Conservation (phyloP, 2,113 vertebrate genomes). For the Entomyzon cyanotis region DNA sequence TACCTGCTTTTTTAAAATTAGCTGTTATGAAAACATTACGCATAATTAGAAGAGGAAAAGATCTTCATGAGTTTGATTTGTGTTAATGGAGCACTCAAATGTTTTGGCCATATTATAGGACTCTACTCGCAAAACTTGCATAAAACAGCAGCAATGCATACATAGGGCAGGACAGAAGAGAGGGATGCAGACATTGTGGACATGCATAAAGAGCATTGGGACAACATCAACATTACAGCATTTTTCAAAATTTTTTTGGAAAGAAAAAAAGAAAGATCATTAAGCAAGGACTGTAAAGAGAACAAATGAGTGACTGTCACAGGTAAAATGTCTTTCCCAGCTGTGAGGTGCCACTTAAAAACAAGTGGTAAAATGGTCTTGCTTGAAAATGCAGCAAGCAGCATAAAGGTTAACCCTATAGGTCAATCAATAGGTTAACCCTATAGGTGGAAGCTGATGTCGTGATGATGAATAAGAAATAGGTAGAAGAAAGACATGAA, state of each 20-base stretch:
- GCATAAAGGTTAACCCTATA: neutral
- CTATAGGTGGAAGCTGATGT: neutral
- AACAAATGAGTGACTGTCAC: neutral
- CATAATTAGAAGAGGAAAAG: neutral
- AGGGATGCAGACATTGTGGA: neutral
- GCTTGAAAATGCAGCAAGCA: neutral
- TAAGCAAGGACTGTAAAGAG: neutral
- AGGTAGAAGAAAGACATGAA: neutral
- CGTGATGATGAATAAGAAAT: neutral
- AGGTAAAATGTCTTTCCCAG: neutral
- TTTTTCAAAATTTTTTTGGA: neutral
- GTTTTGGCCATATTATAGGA: neutral
- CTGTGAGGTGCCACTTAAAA: neutral
- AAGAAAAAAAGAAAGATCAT: neutral
- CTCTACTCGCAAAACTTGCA: neutral
- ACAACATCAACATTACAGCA: neutral
- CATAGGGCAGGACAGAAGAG: rapidly evolving
- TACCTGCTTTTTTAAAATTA: neutral
- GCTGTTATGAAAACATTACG: neutral
- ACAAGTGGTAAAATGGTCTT: neutral
- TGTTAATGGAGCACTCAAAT: neutral
- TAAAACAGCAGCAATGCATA: neutral
- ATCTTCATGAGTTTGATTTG: neutral
- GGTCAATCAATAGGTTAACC: neutral
- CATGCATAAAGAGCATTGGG: neutral